Conservation (phyloP, 1,140 invertebrate genomes). For the Heliconius melpomene region DNA sequence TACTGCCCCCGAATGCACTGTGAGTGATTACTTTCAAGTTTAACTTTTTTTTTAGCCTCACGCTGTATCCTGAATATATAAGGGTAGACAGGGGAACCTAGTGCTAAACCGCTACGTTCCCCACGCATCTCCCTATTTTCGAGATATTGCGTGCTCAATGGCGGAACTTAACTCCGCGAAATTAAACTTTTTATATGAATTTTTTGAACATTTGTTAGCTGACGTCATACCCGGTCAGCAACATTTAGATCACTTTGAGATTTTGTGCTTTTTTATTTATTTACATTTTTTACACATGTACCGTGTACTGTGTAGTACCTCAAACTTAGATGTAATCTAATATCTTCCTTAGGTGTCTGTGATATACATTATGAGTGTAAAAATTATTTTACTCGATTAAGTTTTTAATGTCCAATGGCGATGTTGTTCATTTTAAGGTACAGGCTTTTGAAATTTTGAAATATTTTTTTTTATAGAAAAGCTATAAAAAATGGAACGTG, state of each 20-base stretch:
- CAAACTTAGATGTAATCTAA: conserved; percentile 45
- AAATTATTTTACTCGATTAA: conserved; percentile 51
- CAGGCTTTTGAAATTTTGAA: conserved; percentile 45
- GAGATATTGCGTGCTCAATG: too few species aligned
- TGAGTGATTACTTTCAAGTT: conserved; percentile 80
- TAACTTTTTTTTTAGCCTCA: conserved; percentile 45
- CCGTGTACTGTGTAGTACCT: conserved; percentile 47
- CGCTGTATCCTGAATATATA: too few species aligned
- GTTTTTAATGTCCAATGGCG: conserved; percentile 34
- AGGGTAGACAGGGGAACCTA: too few species aligned
- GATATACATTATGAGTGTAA: conserved; percentile 71
- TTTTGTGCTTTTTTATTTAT: conserved; percentile 67
- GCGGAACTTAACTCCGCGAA: too few species aligned
- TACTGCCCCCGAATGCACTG: conserved; percentile 68
- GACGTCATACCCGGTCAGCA: conserved; percentile 12
- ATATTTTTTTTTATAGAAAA: conserved; percentile 39
- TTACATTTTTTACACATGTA: conserved; percentile 55
- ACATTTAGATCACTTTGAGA: conserved; percentile 52
- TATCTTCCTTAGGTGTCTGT: conserved; percentile 75
- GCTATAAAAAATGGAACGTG: too few species aligned
- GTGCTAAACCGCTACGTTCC: too few species aligned
- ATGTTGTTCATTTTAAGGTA: conserved; percentile 28
- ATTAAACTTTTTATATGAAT: conserved; percentile 27
- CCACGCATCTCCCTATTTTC: too few species aligned
- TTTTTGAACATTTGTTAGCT: conserved; percentile 21